phyloP scores from a whole-genome alignment of 2,888 invertebrate species.

The Cactoblastis cactorum region DNA sequence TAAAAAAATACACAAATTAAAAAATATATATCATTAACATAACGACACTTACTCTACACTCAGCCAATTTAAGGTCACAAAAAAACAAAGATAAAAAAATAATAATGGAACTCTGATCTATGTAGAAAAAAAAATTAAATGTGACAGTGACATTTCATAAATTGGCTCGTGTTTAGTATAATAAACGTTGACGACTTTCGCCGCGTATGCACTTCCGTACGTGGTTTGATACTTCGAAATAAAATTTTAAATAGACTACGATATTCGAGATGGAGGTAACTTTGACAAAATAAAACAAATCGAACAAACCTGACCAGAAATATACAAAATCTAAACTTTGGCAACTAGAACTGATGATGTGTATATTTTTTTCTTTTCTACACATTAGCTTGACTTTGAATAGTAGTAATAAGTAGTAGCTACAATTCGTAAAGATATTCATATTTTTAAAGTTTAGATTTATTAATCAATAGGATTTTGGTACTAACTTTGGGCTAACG shows the following conservation, averaged over 20 bases:
- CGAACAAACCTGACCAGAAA: background rate
- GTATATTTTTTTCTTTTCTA: background rate
- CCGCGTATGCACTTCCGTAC: slow-evolving; percentile 69
- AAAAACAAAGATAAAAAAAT: background rate
- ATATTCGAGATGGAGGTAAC: slow-evolving; percentile 25
- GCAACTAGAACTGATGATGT: background rate
- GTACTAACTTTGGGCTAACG: too few species aligned
- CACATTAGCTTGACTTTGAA: background rate
- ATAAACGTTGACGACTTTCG: slow-evolving; percentile 11
- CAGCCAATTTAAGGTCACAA: slow-evolving; percentile 6
- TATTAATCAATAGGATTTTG: background rate
- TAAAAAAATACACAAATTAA: slow-evolving; percentile 43
- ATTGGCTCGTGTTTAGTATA: background rate
- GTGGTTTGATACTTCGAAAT: slow-evolving; percentile 35
- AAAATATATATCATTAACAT: slow-evolving; percentile 30
- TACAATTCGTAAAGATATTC: background rate
- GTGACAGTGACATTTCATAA: background rate
- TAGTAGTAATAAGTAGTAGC: too few species aligned
- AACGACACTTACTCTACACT: slow-evolving; percentile 16
- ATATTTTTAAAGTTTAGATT: background rate
- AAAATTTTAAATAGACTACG: slow-evolving; percentile 10
- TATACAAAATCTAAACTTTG: background rate
- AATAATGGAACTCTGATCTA: background rate
- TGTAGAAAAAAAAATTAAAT: background rate
- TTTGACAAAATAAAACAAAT: slow-evolving; percentile 2